Evolutionary conservation across 2,888 invertebrate genomes (phyloP).

Genomic region (Drosophila suboccidentalis): DNA sequence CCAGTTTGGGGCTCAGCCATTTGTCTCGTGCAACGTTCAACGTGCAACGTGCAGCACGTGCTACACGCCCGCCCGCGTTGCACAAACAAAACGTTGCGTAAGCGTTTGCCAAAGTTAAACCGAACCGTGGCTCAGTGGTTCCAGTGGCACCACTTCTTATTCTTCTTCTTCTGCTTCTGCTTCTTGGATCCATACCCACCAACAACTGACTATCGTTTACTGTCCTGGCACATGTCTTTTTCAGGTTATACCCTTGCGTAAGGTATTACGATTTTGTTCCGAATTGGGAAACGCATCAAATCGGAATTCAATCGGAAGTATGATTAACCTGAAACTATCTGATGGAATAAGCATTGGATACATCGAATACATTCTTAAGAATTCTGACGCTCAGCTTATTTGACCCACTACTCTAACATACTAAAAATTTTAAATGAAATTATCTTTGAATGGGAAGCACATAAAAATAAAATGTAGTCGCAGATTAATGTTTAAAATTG

Average conservation of each 20-base stretch:
- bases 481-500: background rate
- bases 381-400: background rate
- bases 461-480: background rate
- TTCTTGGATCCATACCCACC: constrained; percentile 7
- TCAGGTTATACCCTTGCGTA: background rate
- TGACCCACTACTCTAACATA: background rate
- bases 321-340: too few species aligned
- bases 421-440: background rate
- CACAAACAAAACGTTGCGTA: constrained; percentile 60
- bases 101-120: constrained; percentile 74
- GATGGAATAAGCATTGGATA: too few species aligned
- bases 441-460: background rate
- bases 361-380: too few species aligned
- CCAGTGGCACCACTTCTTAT: background rate
- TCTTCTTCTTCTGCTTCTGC: background rate
- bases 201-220: constrained; percentile 72
- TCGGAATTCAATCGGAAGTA: too few species aligned
- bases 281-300: background rate
- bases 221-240: constrained; percentile 58
- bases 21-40: constrained; percentile 56
- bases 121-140: constrained; percentile 16
- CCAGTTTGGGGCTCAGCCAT: constrained; percentile 63
- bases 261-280: background rate
- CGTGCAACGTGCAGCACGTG: constrained; percentile 18
- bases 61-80: constrained; percentile 22